Evolutionary conservation across 2,888 invertebrate species (phyloP), one percentile per base, ranked within the genome.

Genomic region (Muscina levida): DNA sequence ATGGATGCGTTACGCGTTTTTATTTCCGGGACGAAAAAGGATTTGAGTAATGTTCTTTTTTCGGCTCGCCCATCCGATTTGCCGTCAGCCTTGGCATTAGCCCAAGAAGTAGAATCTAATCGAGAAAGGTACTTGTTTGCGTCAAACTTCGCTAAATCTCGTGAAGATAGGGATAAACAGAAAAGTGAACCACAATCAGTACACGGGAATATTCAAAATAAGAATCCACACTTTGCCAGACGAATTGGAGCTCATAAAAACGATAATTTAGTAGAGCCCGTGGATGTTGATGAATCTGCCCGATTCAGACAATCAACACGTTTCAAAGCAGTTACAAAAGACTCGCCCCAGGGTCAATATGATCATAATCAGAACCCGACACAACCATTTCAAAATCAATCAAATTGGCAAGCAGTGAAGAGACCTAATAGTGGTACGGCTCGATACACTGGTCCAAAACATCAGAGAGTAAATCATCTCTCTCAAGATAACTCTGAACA

Each of bases 401-500:
- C 46, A 46, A 15, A 46, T 17, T n/a, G 70, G 24, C 70, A 56
- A 37, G 22, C 44, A 3, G 8, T 24, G 22, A 66, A 77, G 26
- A 77, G 76, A 70, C 37, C 59, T 39, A 46, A 46, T 46, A 73
- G 46, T 15, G 51, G 51, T 65, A 42, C 57, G n/a, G 57, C 68
- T 26, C 48, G 72, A 39, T 62, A 59, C 13, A 62, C 67, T 10
- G 67, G 72, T 10, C 71, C 42, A 24, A 77, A 42, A 67, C 72
- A 22, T 1, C 78, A 78, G 57, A 78, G 78, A 59, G 19, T 82
- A 31, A 72, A 78, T 31, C 62, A 76, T 26, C 57, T 67, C n/a
- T 53, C 13, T 13, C 72, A 79, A 44, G 46, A 46, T n/a, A 17
- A 79, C 31, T 31, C 37, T 4, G 31, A 51, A 56, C 62, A 15